Conservation (phyloP, 2,113 vertebrate species). For the Hemibagrus wyckioides region DNA sequence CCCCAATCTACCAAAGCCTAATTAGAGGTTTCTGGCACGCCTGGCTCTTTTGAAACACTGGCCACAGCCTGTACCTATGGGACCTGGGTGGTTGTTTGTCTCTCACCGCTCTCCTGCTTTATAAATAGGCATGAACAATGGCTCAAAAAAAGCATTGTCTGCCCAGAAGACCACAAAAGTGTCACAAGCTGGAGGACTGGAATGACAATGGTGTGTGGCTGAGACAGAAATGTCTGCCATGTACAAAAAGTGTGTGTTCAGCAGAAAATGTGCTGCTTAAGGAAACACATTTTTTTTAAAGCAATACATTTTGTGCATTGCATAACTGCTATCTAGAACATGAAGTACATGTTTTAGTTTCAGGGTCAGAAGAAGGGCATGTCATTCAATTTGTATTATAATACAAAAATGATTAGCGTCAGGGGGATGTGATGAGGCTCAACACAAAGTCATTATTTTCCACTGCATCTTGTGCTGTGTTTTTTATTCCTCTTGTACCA, state of each 20-base stretch:
- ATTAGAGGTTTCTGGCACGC: constrained; percentile 58
- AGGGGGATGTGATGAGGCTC: not conserved
- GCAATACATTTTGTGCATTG: not conserved
- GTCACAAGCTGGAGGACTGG: constrained; percentile 54
- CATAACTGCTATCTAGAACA: not conserved
- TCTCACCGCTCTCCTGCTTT: constrained; percentile 58
- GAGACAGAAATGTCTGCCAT: constrained; percentile 50
- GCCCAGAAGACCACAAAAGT: constrained; percentile 56
- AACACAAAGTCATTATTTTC: not conserved
- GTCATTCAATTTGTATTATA: not conserved
- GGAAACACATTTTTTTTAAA: not conserved
- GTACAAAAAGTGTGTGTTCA: constrained; percentile 41
- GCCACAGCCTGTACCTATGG: constrained; percentile 54
- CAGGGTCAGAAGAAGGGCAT: not conserved
- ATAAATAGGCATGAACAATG: constrained; percentile 63
- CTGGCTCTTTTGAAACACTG: constrained; percentile 51
- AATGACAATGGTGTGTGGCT: constrained; percentile 58
- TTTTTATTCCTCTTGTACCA: not conserved
- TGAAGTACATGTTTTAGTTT: not conserved
- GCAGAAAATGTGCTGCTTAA: constrained; percentile 45
- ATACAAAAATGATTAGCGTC: not conserved
- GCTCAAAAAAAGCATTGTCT: constrained; percentile 61
- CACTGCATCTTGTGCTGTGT: not conserved
- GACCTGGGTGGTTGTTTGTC: constrained; percentile 60
- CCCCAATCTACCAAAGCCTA: constrained; percentile 50